phyloP scores from a whole-genome alignment of 23 tunicate species.

The Trididemnum nubilum region DNA sequence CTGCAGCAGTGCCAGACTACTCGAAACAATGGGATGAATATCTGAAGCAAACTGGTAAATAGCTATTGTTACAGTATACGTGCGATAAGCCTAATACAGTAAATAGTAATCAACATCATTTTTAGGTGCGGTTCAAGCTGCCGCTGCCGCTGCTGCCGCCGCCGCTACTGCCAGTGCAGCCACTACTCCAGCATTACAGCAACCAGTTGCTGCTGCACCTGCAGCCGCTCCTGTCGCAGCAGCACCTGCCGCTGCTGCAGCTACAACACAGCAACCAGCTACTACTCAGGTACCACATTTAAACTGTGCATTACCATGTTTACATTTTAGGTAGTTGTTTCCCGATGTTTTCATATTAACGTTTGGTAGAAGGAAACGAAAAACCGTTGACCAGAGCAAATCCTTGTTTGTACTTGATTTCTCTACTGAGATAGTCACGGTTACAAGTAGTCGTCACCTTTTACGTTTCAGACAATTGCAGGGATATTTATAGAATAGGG shows the following conservation, averaged over 20 bases:
- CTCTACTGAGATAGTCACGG: too few species aligned
- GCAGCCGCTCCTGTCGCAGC: constrained; percentile 56
- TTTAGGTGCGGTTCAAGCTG: constrained; percentile 23
- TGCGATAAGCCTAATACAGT: too few species aligned
- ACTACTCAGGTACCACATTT: constrained; percentile 59
- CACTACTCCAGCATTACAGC: constrained; percentile 15
- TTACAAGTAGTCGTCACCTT: too few species aligned
- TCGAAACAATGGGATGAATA: constrained; percentile 99
- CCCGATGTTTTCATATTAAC: too few species aligned
- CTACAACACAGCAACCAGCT: constrained; percentile 65
- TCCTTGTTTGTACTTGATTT: too few species aligned
- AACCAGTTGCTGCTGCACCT: constrained; percentile 41
- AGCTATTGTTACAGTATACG: background rate
- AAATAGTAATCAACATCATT: too few species aligned
- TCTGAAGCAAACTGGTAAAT: constrained; percentile 74
- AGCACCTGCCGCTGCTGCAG: constrained; percentile 48
- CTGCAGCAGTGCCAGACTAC: constrained; percentile 85
- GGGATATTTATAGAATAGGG: too few species aligned
- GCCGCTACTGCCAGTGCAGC: constrained; percentile 28
- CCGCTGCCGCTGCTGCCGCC: constrained; percentile 45
- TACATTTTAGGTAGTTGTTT: background rate
- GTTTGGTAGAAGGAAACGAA: too few species aligned
- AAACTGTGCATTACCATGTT: too few species aligned
- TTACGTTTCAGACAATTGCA: too few species aligned
- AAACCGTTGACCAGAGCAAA: too few species aligned